These are phyloP conservation scores for Eufriesea mexicana DNA, from an alignment of 1,140 invertebrate genomes.

Conservation along the genomic window DNA sequence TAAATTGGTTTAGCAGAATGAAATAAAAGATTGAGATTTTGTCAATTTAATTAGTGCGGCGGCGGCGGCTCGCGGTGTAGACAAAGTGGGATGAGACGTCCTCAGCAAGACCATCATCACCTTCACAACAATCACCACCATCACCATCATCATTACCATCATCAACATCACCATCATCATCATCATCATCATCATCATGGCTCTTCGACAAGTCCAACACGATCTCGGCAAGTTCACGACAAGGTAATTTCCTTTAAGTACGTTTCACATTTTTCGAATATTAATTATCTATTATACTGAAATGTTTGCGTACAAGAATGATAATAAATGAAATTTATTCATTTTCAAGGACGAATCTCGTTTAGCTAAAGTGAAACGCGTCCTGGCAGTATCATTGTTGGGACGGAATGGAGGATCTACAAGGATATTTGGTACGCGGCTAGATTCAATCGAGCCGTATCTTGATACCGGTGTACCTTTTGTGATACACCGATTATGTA, in stretches of 20 bases:
- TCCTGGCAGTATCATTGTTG: constrained; percentile 76
- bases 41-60: constrained; percentile 75
- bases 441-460: constrained; percentile 76
- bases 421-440: constrained; percentile 76
- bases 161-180: constrained; percentile 45
- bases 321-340: background rate
- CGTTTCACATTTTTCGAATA: background rate
- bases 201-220: constrained; percentile 74
- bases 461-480: constrained; percentile 79
- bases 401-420: constrained; percentile 70
- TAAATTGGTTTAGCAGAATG: background rate
- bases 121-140: constrained; percentile 69
- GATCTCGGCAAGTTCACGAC: constrained; percentile 71
- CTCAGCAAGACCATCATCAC: constrained; percentile 80
- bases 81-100: constrained; percentile 82
- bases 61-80: constrained; percentile 81
- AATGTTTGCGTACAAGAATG: background rate
- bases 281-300: no score
- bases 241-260: constrained; percentile 64
- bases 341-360: constrained; percentile 77
- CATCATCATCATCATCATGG: constrained; percentile 65
- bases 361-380: constrained; percentile 79
- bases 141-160: constrained; percentile 61
- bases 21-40: constrained; percentile 1
- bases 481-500: constrained; percentile 80